phyloP scores from a whole-genome alignment of 2,797 vertebrate genomes.

The Halcyon smyrnensis region DNA sequence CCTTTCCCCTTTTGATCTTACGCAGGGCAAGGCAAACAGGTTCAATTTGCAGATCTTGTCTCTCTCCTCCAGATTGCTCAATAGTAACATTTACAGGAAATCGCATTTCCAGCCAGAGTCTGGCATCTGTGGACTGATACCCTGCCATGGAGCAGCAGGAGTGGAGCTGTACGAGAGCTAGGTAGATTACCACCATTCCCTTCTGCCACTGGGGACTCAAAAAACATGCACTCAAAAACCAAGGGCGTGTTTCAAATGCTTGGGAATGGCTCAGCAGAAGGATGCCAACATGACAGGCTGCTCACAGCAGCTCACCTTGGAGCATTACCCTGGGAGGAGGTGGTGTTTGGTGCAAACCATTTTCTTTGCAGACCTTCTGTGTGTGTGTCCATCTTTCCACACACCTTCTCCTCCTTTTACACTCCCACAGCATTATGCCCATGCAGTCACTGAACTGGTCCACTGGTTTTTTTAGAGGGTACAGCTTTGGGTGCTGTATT shows the following conservation, averaged over 20 bases:
- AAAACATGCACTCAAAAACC: neutral
- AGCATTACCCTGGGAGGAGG: neutral
- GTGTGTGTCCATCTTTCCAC: neutral
- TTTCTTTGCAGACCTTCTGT: neutral
- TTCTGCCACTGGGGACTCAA: neutral
- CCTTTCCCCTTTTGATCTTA: neutral
- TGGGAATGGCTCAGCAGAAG: neutral
- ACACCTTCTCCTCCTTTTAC: neutral
- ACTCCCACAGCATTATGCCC: fast-evolving
- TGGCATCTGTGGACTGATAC: neutral
- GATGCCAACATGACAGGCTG: fast-evolving
- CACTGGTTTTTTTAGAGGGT: neutral
- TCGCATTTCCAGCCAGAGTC: neutral
- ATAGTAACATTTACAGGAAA: neutral
- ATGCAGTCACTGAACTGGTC: fast-evolving
- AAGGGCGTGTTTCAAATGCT: neutral
- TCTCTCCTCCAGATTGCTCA: neutral
- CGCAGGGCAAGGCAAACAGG: neutral
- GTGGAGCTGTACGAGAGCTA: neutral
- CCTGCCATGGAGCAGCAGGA: neutral
- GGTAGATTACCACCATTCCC: neutral
- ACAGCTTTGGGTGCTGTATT: neutral
- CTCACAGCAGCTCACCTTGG: neutral
- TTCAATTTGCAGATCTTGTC: neutral
- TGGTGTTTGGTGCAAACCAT: fast-evolving